Base-by-base conservation (phyloP, 2,797 vertebrate species). In the Cynopterus sphinx region DNA sequence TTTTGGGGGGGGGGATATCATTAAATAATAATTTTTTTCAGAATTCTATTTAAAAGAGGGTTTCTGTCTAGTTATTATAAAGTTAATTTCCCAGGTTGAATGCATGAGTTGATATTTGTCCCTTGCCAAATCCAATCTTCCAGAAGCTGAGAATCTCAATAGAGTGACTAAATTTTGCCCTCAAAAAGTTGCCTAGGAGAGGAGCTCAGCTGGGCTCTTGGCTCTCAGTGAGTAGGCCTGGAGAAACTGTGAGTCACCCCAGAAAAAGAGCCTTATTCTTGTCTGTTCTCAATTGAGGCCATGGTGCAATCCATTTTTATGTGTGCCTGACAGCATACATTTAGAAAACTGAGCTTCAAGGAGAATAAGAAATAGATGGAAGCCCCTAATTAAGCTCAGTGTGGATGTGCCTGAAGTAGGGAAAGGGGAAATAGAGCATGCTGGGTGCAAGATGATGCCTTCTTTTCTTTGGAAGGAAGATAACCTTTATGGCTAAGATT, bases 21-120 rank as follows among this genome's bases (percentile, higher is more conserved):
- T 74, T 89, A 79, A 71, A 70, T 83, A 36, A 67, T 61, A 31
- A 28, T 11, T 61, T 87, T 87, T 84, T 87, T 75, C 10, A 92
- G 9, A 90, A 79, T 81, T 91, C 36, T 70, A 68, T 83, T 92
- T 91, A 63, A 96, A 96, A 92, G 74, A 59, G 28, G 16, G 10
- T 92, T 91, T 90, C 85, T 96, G 26, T 78, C 28, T 49, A 68
- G 51, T 90, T 93, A 75, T 71, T 75, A 67, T 77, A 92, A 94
- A 90, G 65, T 65, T 87, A 81, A 85, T 22, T 92, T 67, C 78
- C 70, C 39, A 77, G 70, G 73, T 28, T 86, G 51, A 95, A 94
- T 91, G 63, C 46, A 71, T 94, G 70, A 97, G 51, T 61, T 94
- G 73, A 94, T 89, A 92, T 96, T 94, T 96, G 93, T 73, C 92